Percentiles rank a stretch among this genome's conserved stretches.
Evolutionary conservation across 92 coral and sea anemone species (phyloP).

Genomic region (Paramuricea clavata): DNA sequence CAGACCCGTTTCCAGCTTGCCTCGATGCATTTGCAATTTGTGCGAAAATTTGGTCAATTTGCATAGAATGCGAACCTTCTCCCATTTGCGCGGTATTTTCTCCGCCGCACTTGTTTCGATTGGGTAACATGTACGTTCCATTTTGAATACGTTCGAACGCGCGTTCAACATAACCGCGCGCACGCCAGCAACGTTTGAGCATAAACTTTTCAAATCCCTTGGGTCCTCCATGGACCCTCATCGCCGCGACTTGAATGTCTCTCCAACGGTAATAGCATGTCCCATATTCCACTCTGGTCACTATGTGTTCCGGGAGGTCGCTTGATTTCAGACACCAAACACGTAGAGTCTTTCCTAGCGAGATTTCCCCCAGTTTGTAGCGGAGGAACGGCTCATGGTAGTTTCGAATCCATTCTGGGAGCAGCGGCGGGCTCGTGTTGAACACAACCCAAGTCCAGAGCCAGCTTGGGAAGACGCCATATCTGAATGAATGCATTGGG

Average conservation of each 20-base stretch:
- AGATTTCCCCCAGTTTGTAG: slow-evolving; percentile 83
- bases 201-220: slow-evolving; percentile 74
- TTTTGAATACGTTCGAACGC: slow-evolving; percentile 49
- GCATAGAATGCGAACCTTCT: neutral
- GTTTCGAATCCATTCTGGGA: slow-evolving; percentile 88
- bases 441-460: slow-evolving; percentile 96
- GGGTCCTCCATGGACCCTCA: slow-evolving; percentile 84
- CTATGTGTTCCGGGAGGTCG: slow-evolving; percentile 70
- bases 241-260: slow-evolving; percentile 85
- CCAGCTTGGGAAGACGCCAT: slow-evolving; percentile 95
- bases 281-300: slow-evolving; percentile 85
- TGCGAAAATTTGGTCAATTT: neutral
- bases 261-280: slow-evolving; percentile 94
- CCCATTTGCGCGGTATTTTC: neutral
- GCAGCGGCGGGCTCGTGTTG: slow-evolving; percentile 86
- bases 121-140: slow-evolving; percentile 2
- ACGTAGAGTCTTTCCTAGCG: slow-evolving; percentile 83
- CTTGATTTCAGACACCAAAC: slow-evolving; percentile 86
- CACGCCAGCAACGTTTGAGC: slow-evolving; percentile 91
- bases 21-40: neutral
- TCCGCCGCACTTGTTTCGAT: neutral
- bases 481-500: slow-evolving; percentile 43
- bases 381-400: slow-evolving; percentile 91
- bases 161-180: slow-evolving; percentile 88
- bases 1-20: neutral